Conservation (phyloP, 2,797 vertebrate genomes). For the Paratrypauchen microcephalus region DNA sequence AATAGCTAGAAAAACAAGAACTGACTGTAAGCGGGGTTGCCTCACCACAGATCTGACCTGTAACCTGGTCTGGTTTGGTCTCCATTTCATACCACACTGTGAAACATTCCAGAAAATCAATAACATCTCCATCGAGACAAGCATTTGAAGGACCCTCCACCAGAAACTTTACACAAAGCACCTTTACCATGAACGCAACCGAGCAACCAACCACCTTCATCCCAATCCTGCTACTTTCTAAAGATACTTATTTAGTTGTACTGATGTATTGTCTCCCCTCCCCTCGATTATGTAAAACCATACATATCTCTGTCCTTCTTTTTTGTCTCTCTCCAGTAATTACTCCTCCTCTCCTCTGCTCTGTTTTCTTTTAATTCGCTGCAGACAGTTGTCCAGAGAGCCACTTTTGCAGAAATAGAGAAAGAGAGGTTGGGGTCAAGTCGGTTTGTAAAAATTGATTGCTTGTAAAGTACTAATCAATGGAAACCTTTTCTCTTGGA, state of each 20-base stretch:
- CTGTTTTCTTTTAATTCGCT: slow-evolving; percentile 64
- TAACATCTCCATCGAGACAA: no score
- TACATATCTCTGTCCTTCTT: slow-evolving; percentile 26
- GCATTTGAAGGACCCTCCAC: no score
- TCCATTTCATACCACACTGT: no score
- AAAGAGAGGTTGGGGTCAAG: slow-evolving; percentile 62
- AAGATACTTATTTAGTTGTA: slow-evolving; percentile 12
- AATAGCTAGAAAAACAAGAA: no score
- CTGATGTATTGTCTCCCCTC: slow-evolving; percentile 4
- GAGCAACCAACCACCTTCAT: neutral
- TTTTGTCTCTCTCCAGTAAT: slow-evolving; percentile 73
- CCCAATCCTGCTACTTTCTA: slow-evolving; percentile 10
- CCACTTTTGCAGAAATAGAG: slow-evolving; percentile 35
- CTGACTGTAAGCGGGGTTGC: no score
- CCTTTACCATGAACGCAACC: no score
- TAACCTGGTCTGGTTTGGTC: no score
- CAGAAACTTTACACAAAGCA: no score
- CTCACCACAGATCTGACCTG: no score
- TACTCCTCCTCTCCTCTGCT: slow-evolving; percentile 56
- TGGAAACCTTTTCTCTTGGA: slow-evolving; percentile 74
- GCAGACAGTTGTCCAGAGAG: slow-evolving; percentile 54
- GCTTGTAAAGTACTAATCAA: slow-evolving; percentile 80
- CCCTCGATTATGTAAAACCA: slow-evolving; percentile 28
- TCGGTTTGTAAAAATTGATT: slow-evolving; percentile 79
- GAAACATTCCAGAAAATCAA: no score